Percentiles rank a stretch among this genome's conserved stretches.
These are phyloP conservation scores for Nysson spinosus DNA, from an alignment of 2,888 invertebrate species.

Conservation along the genomic window DNA sequence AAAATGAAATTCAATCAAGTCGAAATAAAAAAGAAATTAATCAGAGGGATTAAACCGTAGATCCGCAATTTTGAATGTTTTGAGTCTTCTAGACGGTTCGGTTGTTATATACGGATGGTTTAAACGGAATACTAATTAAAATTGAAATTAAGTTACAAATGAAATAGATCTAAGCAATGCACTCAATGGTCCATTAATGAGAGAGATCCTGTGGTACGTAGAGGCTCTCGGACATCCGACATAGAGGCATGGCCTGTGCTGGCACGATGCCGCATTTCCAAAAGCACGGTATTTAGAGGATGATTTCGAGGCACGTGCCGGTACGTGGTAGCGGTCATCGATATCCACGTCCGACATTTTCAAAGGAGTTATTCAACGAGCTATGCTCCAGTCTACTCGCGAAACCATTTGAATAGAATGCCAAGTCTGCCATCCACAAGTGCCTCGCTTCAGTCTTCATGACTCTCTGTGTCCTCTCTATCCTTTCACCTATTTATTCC, in stretches of 20 bases:
- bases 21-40: too few species aligned
- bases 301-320: constrained; percentile 64
- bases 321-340: constrained; percentile 56
- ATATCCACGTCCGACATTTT: constrained; percentile 59
- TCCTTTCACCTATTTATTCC: background rate
- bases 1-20: too few species aligned
- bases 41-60: too few species aligned
- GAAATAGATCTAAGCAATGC: constrained; percentile 32
- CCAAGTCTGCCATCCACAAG: constrained; percentile 53
- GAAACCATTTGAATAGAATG: constrained; percentile 59
- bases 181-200: constrained; percentile 33
- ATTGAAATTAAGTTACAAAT: too few species aligned
- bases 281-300: constrained; percentile 58
- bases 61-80: too few species aligned
- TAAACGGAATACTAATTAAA: background rate
- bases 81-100: too few species aligned
- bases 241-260: constrained; percentile 28
- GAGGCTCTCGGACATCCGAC: constrained; percentile 12
- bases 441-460: constrained; percentile 2
- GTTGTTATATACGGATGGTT: too few species aligned
- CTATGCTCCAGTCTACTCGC: constrained; percentile 59
- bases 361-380: constrained; percentile 65
- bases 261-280: constrained; percentile 37
- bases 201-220: constrained; percentile 13
- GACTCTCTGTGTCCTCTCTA: background rate